A percentile compares a stretch with the other conserved stretches of the same genome.
These are phyloP conservation scores for Papilio demoleus DNA, from an alignment of 2,888 invertebrate genomes.

Conservation along the genomic window DNA sequence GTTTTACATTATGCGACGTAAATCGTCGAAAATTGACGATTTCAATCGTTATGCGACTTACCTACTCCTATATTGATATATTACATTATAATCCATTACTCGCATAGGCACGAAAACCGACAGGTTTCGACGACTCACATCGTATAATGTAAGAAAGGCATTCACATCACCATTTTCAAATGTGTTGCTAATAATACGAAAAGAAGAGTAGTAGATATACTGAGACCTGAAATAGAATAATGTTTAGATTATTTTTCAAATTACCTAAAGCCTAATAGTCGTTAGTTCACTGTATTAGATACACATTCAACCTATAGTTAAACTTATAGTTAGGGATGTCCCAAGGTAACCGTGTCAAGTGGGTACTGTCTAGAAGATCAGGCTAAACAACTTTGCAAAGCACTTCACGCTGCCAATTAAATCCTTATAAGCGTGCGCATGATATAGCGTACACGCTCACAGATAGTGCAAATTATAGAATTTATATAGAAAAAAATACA, in stretches of 20 bases:
- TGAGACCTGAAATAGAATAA: no score
- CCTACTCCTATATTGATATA: no score
- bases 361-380: slow-evolving; percentile 56
- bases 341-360: slow-evolving; percentile 61
- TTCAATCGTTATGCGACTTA: no score
- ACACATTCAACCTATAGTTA: not conserved
- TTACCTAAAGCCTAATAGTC: not conserved
- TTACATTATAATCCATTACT: no score
- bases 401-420: slow-evolving; percentile 45
- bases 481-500: not conserved
- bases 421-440: slow-evolving; percentile 31
- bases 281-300: not conserved
- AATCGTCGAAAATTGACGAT: no score
- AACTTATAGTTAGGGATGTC: slow-evolving; percentile 46
- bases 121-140: no score
- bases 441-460: slow-evolving; percentile 20
- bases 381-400: slow-evolving; percentile 47
- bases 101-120: no score
- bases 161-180: no score
- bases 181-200: no score
- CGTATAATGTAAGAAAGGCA: no score
- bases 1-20: no score
- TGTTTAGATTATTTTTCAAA: not conserved
- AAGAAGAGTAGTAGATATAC: no score
- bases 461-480: slow-evolving; percentile 23